Percentiles rank a stretch among this genome's conserved stretches.
phyloP scores from a whole-genome alignment of 2,888 invertebrate species.

The Thera obeliscata region DNA sequence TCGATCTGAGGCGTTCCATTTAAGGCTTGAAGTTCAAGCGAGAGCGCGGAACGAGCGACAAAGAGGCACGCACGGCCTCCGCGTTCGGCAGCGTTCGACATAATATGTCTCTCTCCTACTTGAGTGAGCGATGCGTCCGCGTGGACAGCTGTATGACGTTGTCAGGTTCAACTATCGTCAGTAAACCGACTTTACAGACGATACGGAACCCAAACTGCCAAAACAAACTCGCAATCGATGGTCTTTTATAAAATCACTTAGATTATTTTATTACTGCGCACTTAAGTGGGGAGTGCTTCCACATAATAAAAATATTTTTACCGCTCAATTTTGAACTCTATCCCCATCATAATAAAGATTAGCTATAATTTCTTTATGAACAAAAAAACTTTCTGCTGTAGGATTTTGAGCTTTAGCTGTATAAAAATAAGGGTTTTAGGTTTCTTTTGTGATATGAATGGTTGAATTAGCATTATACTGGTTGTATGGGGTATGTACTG shows the following conservation, averaged over 20 bases:
- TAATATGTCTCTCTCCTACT: no score
- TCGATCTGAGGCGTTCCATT: no score
- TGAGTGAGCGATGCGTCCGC: no score
- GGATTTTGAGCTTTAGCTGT: conserved; percentile 6
- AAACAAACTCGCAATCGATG: conserved; percentile 17
- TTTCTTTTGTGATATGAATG: conserved; percentile 44
- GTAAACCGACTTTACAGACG: no score
- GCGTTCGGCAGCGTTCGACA: no score
- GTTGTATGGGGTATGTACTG: conserved; percentile 37
- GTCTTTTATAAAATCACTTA: conserved; percentile 29
- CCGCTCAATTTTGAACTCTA: conserved; percentile 29
- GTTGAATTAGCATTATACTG: conserved; percentile 47
- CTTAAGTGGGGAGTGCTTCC: conserved; percentile 17
- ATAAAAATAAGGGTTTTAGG: conserved; percentile 13
- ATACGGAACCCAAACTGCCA: conserved; percentile 16
- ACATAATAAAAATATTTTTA: conserved; percentile 16
- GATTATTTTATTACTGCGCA: conserved; percentile 27
- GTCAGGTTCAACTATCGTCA: no score
- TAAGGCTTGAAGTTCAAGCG: no score
- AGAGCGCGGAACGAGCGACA: no score
- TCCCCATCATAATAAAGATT: conserved; percentile 2
- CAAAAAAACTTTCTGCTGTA: neutral
- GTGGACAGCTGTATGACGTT: no score
- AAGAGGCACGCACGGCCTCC: no score
- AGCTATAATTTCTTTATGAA: neutral